Conservation (phyloP, 2,113 vertebrate species). For the Hyperopisus bebe region DNA sequence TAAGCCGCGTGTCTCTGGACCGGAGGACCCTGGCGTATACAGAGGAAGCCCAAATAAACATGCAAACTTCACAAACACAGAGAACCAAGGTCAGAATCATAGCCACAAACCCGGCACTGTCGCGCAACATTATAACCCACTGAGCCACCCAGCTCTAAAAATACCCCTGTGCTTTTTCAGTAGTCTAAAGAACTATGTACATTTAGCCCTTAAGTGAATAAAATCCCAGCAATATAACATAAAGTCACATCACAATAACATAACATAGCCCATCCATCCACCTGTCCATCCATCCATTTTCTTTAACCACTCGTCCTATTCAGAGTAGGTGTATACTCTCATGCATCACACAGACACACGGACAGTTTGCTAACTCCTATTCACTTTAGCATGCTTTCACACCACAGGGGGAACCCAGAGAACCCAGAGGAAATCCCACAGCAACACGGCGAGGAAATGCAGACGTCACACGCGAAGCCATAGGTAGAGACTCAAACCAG, state of each 20-base stretch:
- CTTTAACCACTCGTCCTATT: background rate
- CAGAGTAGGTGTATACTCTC: no score
- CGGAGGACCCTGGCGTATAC: background rate
- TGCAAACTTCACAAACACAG: background rate
- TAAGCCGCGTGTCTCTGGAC: background rate
- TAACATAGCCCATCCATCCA: background rate
- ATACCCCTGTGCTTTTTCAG: background rate
- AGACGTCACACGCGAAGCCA: background rate
- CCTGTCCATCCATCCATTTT: background rate
- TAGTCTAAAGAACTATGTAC: background rate
- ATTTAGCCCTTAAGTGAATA: background rate
- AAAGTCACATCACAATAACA: background rate
- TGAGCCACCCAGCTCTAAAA: background rate
- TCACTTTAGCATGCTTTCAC: background rate
- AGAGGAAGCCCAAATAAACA: background rate
- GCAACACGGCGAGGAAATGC: background rate
- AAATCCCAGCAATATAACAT: background rate
- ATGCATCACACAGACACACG: background rate
- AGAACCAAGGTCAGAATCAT: background rate
- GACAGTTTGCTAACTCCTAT: background rate
- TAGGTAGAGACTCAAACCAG: background rate
- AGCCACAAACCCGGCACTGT: background rate
- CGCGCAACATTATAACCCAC: background rate
- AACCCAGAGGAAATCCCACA: background rate
- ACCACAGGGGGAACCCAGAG: background rate